These are phyloP conservation scores for Apeltes quadracus DNA, from an alignment of 2,113 vertebrate species.

Conservation along the genomic window DNA sequence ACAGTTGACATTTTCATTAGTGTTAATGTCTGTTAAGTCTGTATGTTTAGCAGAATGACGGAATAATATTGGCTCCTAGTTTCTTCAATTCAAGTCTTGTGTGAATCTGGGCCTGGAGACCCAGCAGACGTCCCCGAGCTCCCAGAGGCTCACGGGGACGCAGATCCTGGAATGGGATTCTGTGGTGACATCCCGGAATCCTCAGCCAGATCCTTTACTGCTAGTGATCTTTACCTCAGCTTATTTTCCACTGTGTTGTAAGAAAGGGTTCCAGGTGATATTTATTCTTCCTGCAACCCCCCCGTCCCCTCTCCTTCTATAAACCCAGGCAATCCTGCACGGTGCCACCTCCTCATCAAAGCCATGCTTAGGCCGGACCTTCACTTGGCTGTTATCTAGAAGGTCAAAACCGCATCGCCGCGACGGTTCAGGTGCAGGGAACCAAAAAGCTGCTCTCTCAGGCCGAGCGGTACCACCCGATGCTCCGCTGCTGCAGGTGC, in stretches of 20 bases:
- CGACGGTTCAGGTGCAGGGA: slow-evolving; percentile 50
- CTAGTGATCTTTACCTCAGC: slow-evolving; percentile 50
- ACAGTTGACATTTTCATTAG: neutral
- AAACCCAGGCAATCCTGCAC: slow-evolving; percentile 50
- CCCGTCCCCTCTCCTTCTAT: neutral
- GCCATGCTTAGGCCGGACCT: slow-evolving; percentile 25
- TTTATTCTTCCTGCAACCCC: slow-evolving; percentile 56
- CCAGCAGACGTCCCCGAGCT: neutral
- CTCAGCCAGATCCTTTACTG: slow-evolving; percentile 44
- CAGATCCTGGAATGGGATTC: neutral
- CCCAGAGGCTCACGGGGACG: neutral
- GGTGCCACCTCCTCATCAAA: slow-evolving; percentile 69
- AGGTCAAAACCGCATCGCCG: slow-evolving; percentile 52
- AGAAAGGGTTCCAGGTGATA: slow-evolving; percentile 62
- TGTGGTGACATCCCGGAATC: slow-evolving; percentile 17
- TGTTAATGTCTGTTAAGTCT: neutral
- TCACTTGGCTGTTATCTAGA: slow-evolving; percentile 49
- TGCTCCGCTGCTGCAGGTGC: slow-evolving; percentile 4
- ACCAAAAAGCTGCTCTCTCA: slow-evolving; percentile 39
- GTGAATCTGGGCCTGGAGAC: no score
- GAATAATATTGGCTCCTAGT: neutral
- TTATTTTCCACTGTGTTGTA: slow-evolving; percentile 45
- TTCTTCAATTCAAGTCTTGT: neutral
- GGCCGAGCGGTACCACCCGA: no score
- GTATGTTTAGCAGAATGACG: neutral